Evolutionary conservation across 2,113 vertebrate species (phyloP), one percentile per base, ranked within the genome.

Genomic region (Ammodytes dubius): DNA sequence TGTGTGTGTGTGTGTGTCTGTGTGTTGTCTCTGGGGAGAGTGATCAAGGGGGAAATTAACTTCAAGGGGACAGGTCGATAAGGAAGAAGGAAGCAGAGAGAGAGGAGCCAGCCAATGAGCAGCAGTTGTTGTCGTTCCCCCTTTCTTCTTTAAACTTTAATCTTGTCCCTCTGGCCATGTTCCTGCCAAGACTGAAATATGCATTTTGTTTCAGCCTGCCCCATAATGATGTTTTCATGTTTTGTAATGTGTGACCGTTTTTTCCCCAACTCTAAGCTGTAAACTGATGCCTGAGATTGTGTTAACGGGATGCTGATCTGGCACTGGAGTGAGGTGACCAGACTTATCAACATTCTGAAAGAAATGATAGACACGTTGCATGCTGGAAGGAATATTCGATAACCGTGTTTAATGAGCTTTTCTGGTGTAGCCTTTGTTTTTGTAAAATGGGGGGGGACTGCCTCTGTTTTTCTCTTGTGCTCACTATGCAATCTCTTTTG

Each of bases 261-360:
- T 47, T 56, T 60, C 46, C 9, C 14, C 11, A 27, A 42, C 54
- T 15, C 35, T 40, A 57, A 63, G 1, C 12, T 58, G 61, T 57
- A 42, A 27, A 45, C 46, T 43, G 68, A 59, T 60, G 43, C 46
- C n/a, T 46, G 45, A 74, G 59, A 76, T 79, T 8, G 27, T 37
- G 64, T 19, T 60, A 46, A 79, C 77, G 47, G 7, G 10, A 65
- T 88, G 85, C 79, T 42, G 82, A 85, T 91, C 74, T 42, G 42
- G 35, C 0, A 5, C n/a, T 7, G n/a, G 17, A 39, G 49, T 59
- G 7, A 49, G 42, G 42, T 27, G n/a, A 65, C 61, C 68, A 63
- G 70, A 60, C 40, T 75, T 78, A 6, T 27, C 27, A 59, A 58
- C 49, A 27, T 27, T 27, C 27, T 27, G 27, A 27, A 27, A 27